These are phyloP conservation scores for Tinea trinotella DNA, from an alignment of 2,888 invertebrate genomes.

Conservation along the genomic window DNA sequence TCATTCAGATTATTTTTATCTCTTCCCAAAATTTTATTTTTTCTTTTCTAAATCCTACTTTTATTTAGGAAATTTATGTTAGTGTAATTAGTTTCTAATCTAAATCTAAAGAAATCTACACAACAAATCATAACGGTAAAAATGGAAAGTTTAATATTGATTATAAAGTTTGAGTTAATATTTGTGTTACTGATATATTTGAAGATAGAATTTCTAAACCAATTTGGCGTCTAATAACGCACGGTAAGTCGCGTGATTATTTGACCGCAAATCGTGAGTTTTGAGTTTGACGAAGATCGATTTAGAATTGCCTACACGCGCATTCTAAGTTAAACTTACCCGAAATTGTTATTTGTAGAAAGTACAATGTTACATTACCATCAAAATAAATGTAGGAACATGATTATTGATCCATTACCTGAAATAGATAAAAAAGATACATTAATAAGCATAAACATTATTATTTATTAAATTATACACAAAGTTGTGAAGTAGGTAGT, in stretches of 20 bases:
- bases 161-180: too few relatives aligned
- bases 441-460: too few relatives aligned
- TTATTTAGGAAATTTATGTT: too few relatives aligned
- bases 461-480: too few relatives aligned
- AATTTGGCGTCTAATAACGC: not conserved
- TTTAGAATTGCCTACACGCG: not conserved
- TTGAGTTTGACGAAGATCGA: conserved; percentile 7
- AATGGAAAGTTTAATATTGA: too few relatives aligned
- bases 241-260: not conserved
- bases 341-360: not conserved
- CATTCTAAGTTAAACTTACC: not conserved
- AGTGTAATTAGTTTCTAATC: too few relatives aligned
- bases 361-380: not conserved
- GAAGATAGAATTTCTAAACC: not conserved
- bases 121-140: too few relatives aligned
- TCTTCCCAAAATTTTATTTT: too few relatives aligned
- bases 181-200: not conserved
- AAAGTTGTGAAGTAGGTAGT: too few relatives aligned
- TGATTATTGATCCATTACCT: not conserved
- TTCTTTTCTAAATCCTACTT: too few relatives aligned
- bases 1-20: too few relatives aligned
- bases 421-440: not conserved
- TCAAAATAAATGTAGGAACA: not conserved
- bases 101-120: too few relatives aligned
- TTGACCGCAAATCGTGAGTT: not conserved